A percentile compares a stretch with the other conserved stretches of the same genome.
Conservation (phyloP, 2,888 invertebrate species). For the Drosophila testacea region DNA sequence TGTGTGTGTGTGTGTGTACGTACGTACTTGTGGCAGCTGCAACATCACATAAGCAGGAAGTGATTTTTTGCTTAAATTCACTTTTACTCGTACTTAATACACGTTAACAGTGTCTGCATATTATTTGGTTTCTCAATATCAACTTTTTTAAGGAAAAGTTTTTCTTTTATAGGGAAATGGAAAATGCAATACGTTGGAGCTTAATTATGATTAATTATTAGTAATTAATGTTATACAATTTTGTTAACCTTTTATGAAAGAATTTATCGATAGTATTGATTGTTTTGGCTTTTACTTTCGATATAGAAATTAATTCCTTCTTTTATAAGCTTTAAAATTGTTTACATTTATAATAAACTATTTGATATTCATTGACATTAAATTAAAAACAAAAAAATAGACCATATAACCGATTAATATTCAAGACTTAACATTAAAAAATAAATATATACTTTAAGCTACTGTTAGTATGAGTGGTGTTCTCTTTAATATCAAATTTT, state of each 20-base stretch:
- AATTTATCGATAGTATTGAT: too few species aligned
- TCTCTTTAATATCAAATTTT: too few species aligned
- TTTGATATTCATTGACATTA: too few species aligned
- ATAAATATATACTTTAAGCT: background rate
- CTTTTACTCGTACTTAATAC: slow-evolving; percentile 43
- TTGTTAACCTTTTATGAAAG: too few species aligned
- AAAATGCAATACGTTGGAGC: background rate
- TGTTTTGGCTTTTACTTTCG: too few species aligned
- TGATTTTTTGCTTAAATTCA: slow-evolving; percentile 38
- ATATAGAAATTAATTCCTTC: too few species aligned
- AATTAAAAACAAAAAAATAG: too few species aligned
- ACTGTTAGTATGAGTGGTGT: background rate
- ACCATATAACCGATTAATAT: too few species aligned
- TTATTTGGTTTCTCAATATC: background rate
- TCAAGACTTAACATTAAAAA: too few species aligned
- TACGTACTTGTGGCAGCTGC: slow-evolving; percentile 38
- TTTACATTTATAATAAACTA: too few species aligned
- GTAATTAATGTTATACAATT: background rate
- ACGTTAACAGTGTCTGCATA: slow-evolving; percentile 6
- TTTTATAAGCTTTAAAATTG: too few species aligned
- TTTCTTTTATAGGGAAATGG: background rate
- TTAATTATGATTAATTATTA: background rate
- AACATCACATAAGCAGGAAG: slow-evolving; percentile 62
- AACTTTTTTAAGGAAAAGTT: background rate
- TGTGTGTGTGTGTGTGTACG: slow-evolving; percentile 16